These are phyloP conservation scores for Athene noctua DNA, from an alignment of 2,113 vertebrate species.

Conservation along the genomic window DNA sequence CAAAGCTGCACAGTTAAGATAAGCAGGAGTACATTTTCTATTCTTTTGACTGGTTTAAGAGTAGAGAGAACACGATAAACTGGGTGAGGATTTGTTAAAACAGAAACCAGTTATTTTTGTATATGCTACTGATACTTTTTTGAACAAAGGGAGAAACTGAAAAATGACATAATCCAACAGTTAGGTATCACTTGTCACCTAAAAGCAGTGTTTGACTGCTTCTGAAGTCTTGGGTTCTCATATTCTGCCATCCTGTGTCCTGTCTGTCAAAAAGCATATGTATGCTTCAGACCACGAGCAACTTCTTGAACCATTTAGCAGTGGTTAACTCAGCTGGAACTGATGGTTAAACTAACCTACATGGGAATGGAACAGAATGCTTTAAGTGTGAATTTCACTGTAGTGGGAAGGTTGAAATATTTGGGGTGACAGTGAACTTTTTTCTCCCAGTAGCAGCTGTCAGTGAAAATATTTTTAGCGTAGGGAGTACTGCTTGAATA, in stretches of 20 bases:
- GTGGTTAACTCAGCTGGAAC: background rate
- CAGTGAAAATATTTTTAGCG: background rate
- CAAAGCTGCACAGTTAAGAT: background rate
- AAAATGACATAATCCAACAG: background rate
- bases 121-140: background rate
- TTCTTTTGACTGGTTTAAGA: background rate
- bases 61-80: background rate
- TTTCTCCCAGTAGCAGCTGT: background rate
- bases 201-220: background rate
- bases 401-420: background rate
- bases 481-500: background rate
- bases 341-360: background rate
- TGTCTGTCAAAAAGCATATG: accelerated
- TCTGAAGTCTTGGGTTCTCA: background rate
- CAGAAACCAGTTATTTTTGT: background rate
- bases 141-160: background rate
- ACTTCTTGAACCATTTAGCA: background rate
- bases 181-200: background rate
- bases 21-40: background rate
- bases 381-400: background rate
- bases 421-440: background rate
- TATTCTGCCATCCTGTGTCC: background rate
- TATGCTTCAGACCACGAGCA: background rate
- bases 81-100: background rate
- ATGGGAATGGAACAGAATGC: background rate